phyloP scores from a whole-genome alignment of 2,797 vertebrate genomes.

The Pyrrhura leucotis region DNA sequence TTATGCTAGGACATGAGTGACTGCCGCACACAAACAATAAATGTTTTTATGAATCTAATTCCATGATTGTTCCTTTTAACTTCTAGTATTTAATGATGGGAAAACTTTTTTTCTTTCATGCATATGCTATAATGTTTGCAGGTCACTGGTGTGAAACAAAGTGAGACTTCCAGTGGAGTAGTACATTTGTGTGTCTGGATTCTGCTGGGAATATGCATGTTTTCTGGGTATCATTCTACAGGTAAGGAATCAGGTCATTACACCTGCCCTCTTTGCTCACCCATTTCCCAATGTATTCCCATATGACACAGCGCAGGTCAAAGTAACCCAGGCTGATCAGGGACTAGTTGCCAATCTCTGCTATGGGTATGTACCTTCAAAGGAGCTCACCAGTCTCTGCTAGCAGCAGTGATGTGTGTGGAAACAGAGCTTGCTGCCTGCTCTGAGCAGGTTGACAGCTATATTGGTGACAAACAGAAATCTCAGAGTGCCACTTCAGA shows the following conservation, averaged over 20 bases:
- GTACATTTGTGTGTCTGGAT: not conserved
- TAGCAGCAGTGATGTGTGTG: not conserved
- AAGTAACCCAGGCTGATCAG: not conserved
- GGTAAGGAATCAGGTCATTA: not conserved
- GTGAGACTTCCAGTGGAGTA: not conserved
- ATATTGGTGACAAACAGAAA: not conserved
- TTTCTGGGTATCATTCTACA: not conserved
- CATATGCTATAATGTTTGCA: not conserved
- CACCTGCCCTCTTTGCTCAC: not conserved
- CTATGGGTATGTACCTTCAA: not conserved
- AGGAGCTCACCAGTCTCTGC: not conserved
- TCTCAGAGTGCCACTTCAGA: not conserved
- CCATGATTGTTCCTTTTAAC: not conserved
- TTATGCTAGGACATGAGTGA: not conserved
- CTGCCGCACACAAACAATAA: not conserved
- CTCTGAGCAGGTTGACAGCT: not conserved
- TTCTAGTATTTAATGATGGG: not conserved
- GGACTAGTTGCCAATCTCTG: not conserved
- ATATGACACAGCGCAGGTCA: not conserved
- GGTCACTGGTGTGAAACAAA: not conserved
- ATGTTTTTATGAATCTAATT: not conserved
- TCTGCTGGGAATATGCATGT: not conserved
- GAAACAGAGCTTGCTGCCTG: not conserved
- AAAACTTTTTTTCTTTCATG: not conserved
- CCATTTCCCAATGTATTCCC: not conserved